phyloP scores from a whole-genome alignment of 2,797 vertebrate species.

The Anabacerthia variegaticeps region DNA sequence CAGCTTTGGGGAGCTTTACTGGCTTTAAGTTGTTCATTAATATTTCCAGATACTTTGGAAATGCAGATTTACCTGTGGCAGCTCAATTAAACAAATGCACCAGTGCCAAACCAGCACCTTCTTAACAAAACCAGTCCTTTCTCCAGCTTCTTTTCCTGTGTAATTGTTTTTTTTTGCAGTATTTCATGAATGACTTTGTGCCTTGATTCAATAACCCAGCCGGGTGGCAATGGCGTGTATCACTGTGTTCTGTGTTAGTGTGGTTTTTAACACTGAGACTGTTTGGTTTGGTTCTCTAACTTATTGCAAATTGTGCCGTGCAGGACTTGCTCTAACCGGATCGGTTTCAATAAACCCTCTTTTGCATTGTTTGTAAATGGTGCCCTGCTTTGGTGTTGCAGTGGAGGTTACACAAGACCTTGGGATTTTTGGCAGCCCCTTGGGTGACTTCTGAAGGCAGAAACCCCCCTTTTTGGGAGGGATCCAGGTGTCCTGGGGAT shows the following conservation, averaged over 20 bases:
- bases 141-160: conserved; percentile 13
- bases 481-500: not conserved
- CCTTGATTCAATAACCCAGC: conserved; percentile 52
- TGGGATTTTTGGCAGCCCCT: not conserved
- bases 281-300: conserved; percentile 54
- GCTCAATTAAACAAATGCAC: not conserved
- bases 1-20: not conserved
- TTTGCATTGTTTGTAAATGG: conserved; percentile 67
- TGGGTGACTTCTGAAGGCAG: not conserved
- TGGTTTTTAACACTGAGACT: conserved; percentile 23
- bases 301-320: conserved; percentile 50
- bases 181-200: conserved; percentile 60
- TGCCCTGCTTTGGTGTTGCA: not conserved
- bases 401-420: not conserved
- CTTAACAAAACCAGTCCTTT: conserved; percentile 10
- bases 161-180: not conserved
- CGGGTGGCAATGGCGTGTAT: conserved; percentile 4
- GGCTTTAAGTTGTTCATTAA: conserved; percentile 15
- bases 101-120: conserved; percentile 59
- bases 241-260: conserved; percentile 24
- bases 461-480: not conserved
- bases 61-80: not conserved
- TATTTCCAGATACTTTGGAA: conserved; percentile 7
- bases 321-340: conserved; percentile 3
- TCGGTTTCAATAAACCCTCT: conserved; percentile 62